Evolutionary conservation across 2,797 vertebrate genomes (phyloP).

Genomic region (Sternarchorhynchus goeldii): DNA sequence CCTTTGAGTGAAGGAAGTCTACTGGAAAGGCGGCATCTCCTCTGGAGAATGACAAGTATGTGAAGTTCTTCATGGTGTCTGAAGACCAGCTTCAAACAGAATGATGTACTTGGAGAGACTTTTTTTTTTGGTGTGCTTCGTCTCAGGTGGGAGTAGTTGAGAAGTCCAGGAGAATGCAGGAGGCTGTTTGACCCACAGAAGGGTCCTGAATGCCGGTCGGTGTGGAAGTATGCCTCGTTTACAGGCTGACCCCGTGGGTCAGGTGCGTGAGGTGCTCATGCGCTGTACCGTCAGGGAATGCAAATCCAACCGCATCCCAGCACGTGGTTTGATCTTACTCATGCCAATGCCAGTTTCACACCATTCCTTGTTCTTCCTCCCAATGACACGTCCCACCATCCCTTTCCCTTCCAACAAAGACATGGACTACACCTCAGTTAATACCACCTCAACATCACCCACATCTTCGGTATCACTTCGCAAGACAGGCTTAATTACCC

Average conservation of each 20-base stretch:
- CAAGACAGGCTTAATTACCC: constrained; percentile 64
- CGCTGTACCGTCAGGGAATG: not conserved
- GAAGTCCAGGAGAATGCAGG: constrained; percentile 20
- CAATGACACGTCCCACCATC: not conserved
- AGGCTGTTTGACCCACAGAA: constrained; percentile 1
- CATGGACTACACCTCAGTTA: not conserved
- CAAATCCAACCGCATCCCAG: too few species aligned
- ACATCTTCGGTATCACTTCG: constrained; percentile 28
- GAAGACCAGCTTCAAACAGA: constrained; percentile 24
- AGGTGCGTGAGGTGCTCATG: not conserved
- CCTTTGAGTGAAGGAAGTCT: not conserved
- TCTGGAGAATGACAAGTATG: constrained; percentile 21
- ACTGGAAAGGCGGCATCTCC: constrained; percentile 7
- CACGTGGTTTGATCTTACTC: not conserved
- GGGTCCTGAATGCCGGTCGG: not conserved
- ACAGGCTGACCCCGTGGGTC: not conserved
- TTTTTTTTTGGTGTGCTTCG: constrained; percentile 26
- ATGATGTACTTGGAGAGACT: constrained; percentile 23
- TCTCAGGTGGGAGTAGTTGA: constrained; percentile 28
- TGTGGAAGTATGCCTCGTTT: not conserved
- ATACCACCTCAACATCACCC: not conserved
- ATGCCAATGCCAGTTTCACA: not conserved
- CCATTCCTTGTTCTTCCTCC: constrained; percentile 11
- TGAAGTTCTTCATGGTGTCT: not conserved
- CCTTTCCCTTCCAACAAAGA: not conserved